These are phyloP conservation scores for Ormia ochracea DNA, from an alignment of 2,888 invertebrate species.

Conservation along the genomic window DNA sequence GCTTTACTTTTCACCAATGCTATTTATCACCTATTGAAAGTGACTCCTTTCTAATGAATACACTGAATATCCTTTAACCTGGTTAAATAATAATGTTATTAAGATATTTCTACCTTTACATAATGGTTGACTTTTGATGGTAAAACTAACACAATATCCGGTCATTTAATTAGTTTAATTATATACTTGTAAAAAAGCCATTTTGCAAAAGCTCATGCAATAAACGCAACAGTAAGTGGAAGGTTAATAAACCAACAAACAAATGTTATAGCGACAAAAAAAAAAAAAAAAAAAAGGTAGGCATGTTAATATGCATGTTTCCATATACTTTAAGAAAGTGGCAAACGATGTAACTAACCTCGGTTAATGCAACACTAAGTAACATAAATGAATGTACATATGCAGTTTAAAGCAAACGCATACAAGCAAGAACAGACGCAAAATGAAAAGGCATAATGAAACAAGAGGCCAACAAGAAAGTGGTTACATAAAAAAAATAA, in stretches of 20 bases:
- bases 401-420: conserved; percentile 52
- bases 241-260: not conserved
- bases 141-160: conserved; percentile 5
- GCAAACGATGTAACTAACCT: conserved; percentile 62
- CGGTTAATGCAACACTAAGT: conserved; percentile 56
- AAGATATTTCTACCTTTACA: too few relatives aligned
- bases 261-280: not conserved
- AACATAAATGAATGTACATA: too few relatives aligned
- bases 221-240: not conserved
- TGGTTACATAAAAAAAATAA: conserved; percentile 28
- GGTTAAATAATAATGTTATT: too few relatives aligned
- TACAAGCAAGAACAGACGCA: too few relatives aligned
- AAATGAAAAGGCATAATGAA: conserved; percentile 8
- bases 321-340: conserved; percentile 32
- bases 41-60: too few relatives aligned
- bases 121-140: too few relatives aligned
- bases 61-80: too few relatives aligned
- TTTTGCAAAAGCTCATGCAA: too few relatives aligned
- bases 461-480: conserved; percentile 33
- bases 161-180: conserved; percentile 3
- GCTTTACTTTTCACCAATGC: too few relatives aligned
- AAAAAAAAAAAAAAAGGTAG: not conserved
- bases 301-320: conserved; percentile 10
- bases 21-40: too few relatives aligned
- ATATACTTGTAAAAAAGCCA: too few relatives aligned